These are phyloP conservation scores for Cataglyphis hispanica DNA, from an alignment of 1,140 invertebrate species.

Conservation along the genomic window DNA sequence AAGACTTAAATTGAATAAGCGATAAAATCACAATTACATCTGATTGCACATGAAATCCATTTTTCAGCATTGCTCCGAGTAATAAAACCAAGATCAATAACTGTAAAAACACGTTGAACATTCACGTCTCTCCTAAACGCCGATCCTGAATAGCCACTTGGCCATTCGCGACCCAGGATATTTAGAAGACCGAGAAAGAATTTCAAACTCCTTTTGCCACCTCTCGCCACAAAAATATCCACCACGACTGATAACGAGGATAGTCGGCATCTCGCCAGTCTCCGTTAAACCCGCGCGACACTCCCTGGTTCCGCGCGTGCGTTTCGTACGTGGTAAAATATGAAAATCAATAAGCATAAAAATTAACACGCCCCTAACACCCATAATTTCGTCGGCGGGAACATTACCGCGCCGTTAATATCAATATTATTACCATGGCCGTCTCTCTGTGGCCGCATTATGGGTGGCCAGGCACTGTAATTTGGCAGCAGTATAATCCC, in stretches of 20 bases:
- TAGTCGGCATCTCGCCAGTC: slow-evolving; percentile 11
- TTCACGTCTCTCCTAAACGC: slow-evolving; percentile 21
- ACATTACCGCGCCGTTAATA: slow-evolving; percentile 81
- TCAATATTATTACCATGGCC: slow-evolving; percentile 81
- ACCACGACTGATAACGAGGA: slow-evolving; percentile 38
- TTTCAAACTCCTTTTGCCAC: neutral
- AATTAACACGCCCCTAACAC: slow-evolving; percentile 83
- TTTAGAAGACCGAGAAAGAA: slow-evolving; percentile 3
- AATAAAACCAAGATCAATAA: slow-evolving; percentile 31
- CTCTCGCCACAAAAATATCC: slow-evolving; percentile 39
- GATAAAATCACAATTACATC: neutral
- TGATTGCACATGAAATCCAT: neutral
- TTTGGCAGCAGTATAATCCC: slow-evolving; percentile 83
- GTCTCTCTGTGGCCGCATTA: slow-evolving; percentile 75
- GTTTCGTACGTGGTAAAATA: slow-evolving; percentile 83
- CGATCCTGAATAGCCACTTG: slow-evolving; percentile 15
- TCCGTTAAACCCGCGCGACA: neutral
- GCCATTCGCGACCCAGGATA: neutral
- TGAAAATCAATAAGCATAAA: slow-evolving; percentile 86
- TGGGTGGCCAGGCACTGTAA: slow-evolving; percentile 81
- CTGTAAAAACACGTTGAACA: neutral
- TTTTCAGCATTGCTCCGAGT: slow-evolving; percentile 25
- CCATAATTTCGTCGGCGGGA: slow-evolving; percentile 78
- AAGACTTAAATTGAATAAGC: neutral
- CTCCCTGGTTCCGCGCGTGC: neutral